Evolutionary conservation across 2,888 invertebrate species (phyloP).

Genomic region (Epinotia nisella): DNA sequence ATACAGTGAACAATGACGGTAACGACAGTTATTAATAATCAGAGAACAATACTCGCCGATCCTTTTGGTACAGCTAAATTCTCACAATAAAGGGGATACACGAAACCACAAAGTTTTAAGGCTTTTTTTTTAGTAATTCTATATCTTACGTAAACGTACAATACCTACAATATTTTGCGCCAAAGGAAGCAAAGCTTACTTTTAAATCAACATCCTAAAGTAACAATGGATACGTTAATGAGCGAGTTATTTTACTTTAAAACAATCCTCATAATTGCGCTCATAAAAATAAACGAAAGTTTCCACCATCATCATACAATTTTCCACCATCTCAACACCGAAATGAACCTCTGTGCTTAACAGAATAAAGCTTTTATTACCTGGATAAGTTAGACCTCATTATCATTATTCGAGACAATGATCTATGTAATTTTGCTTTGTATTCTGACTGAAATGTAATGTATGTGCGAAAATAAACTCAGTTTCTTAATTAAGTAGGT

Average conservation of each 20-base stretch:
- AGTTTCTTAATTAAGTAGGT: conserved; percentile 6
- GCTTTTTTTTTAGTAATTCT: too few species aligned
- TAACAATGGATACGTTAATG: conserved; percentile 30
- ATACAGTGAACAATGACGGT: conserved; percentile 3
- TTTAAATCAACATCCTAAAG: conserved; percentile 11
- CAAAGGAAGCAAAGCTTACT: not conserved
- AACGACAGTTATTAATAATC: not conserved
- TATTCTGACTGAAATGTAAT: conserved; percentile 20
- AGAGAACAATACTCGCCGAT: not conserved
- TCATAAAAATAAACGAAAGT: conserved; percentile 12
- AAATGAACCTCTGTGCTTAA: conserved; percentile 2
- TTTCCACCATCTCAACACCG: not conserved
- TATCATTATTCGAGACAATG: conserved; percentile 24
- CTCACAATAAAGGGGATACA: not conserved
- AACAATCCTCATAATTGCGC: conserved; percentile 27
- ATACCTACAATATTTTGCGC: not conserved
- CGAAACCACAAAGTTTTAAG: not conserved
- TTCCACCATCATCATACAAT: not conserved
- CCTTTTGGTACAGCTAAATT: not conserved
- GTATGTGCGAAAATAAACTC: conserved; percentile 24
- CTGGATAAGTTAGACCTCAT: not conserved
- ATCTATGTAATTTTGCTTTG: conserved; percentile 22
- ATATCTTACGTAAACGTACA: not conserved
- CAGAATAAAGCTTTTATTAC: not conserved
- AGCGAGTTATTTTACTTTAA: conserved; percentile 12